phyloP scores from a whole-genome alignment of 2,888 invertebrate species.

The Stenurella melanura region DNA sequence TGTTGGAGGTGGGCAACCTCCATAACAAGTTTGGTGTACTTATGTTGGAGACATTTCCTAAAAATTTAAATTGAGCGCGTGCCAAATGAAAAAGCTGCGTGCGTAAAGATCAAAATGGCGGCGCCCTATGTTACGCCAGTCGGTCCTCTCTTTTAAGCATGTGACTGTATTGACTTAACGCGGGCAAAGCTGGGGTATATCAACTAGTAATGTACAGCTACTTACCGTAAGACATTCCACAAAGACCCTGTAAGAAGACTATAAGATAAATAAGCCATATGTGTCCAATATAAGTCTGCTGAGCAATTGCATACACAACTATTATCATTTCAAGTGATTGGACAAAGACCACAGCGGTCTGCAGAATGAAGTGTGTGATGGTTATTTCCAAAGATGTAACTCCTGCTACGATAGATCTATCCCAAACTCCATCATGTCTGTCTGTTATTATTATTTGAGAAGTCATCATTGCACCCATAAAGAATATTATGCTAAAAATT shows the following conservation, averaged over 20 bases:
- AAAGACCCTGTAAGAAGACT: conserved; percentile 83
- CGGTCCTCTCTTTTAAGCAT: too few relatives aligned
- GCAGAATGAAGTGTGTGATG: conserved; percentile 85
- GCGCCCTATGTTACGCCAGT: too few relatives aligned
- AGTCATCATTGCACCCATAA: conserved; percentile 89
- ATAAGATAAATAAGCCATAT: conserved; percentile 77
- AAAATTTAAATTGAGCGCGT: too few relatives aligned
- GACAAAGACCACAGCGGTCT: conserved; percentile 79
- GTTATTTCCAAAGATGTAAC: conserved; percentile 88
- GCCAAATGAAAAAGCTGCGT: too few relatives aligned
- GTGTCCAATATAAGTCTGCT: conserved; percentile 79
- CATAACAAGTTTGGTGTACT: too few relatives aligned
- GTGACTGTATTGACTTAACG: too few relatives aligned
- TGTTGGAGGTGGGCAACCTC: too few relatives aligned
- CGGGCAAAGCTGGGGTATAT: too few relatives aligned
- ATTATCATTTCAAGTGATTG: conserved; percentile 80
- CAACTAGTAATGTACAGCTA: not conserved
- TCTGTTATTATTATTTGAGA: conserved; percentile 88
- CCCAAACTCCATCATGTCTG: conserved; percentile 87
- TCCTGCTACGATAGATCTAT: conserved; percentile 90
- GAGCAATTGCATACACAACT: conserved; percentile 78
- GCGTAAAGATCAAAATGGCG: too few relatives aligned
- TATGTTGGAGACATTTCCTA: too few relatives aligned
- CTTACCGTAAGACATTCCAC: conserved; percentile 89
- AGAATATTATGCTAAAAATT: conserved; percentile 83